Evolutionary conservation across 2,113 vertebrate genomes (phyloP).

Genomic region (Microcebus murinus): DNA sequence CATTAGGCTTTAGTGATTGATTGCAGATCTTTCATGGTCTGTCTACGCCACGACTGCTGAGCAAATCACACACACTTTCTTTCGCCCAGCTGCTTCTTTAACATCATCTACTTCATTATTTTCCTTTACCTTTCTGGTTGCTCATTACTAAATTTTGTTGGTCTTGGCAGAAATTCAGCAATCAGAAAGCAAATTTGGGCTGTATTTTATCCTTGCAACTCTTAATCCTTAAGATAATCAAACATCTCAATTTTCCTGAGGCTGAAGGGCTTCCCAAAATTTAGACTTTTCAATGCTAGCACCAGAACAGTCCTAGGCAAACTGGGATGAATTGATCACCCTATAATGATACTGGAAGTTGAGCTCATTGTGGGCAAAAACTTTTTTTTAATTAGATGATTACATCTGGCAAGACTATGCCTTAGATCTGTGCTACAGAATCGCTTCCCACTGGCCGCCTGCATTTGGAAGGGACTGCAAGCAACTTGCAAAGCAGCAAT

Average conservation of each 20-base stretch:
- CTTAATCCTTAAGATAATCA: neutral
- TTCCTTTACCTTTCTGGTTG: neutral
- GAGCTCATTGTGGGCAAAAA: neutral
- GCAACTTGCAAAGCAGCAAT: conserved; percentile 18
- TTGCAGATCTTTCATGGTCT: neutral
- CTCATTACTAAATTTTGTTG: neutral
- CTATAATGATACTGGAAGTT: neutral
- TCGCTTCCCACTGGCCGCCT: neutral
- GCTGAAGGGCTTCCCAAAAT: neutral
- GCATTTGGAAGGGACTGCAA: neutral
- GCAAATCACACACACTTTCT: neutral
- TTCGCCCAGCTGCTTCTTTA: neutral
- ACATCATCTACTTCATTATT: neutral
- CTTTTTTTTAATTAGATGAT: neutral
- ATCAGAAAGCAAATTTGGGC: neutral
- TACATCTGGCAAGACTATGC: neutral
- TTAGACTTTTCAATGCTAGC: neutral
- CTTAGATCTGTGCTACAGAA: neutral
- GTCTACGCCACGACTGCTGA: fast-evolving
- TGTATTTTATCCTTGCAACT: neutral
- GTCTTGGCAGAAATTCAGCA: neutral
- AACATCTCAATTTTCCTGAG: neutral
- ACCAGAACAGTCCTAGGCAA: neutral
- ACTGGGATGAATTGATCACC: neutral
- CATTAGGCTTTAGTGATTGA: neutral